Conservation (phyloP, 1,140 invertebrate species). For the Euborellia annulipes region DNA sequence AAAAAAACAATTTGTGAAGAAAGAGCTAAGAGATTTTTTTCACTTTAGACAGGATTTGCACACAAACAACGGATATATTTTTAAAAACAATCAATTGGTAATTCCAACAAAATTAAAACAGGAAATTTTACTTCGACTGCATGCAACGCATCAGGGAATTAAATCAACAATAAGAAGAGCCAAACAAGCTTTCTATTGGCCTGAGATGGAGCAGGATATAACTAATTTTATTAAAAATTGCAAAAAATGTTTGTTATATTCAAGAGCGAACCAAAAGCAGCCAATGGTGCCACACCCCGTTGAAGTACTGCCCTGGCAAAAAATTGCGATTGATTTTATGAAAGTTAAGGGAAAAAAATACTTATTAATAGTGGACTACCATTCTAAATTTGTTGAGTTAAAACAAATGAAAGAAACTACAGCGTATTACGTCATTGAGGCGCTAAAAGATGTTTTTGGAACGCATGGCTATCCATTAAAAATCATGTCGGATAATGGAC, state of each 20-base stretch:
- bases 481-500: too few relatives aligned
- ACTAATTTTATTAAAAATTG: background rate
- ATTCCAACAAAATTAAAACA: background rate
- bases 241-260: background rate
- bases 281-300: slow-evolving; percentile 2
- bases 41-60: background rate
- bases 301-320: background rate
- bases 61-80: background rate
- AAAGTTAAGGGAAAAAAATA: too few relatives aligned
- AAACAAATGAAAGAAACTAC: too few relatives aligned
- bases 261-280: slow-evolving; percentile 1
- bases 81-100: background rate
- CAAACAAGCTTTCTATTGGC: background rate
- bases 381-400: too few relatives aligned
- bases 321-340: too few relatives aligned
- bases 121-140: background rate
- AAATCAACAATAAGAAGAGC: background rate
- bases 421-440: too few relatives aligned
- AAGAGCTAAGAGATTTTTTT: background rate
- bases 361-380: too few relatives aligned
- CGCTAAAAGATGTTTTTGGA: too few relatives aligned
- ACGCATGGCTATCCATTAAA: too few relatives aligned
- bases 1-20: background rate
- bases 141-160: slow-evolving; percentile 1
- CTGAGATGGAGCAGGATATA: background rate